Conservation (phyloP, 2,797 vertebrate species). For the Sebastes matsubarae region DNA sequence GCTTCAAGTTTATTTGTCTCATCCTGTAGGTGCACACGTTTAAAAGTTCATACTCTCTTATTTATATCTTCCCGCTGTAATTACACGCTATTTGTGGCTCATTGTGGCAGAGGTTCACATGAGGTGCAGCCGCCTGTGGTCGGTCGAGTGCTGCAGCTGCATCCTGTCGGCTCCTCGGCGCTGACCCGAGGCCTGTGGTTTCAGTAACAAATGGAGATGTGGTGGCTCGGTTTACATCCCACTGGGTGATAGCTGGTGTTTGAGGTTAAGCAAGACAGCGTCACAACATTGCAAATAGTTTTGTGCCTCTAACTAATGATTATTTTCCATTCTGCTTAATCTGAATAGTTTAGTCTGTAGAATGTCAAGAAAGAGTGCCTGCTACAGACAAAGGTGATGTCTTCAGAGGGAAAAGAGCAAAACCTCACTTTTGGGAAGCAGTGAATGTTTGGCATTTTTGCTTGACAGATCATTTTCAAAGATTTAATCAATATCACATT, state of each 20-base stretch:
- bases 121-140: constrained; percentile 10
- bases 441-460: neutral
- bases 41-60: neutral
- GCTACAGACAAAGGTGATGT: too few species aligned
- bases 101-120: constrained; percentile 15
- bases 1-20: neutral
- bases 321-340: neutral
- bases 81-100: constrained; percentile 26
- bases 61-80: neutral
- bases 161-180: constrained; percentile 42
- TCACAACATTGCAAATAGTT: neutral
- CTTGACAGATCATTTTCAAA: neutral
- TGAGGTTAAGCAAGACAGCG: neutral
- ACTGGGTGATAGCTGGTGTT: neutral
- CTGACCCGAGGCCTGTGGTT: constrained; percentile 22
- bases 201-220: constrained; percentile 10
- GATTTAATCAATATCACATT: neutral
- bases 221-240: neutral
- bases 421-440: too few species aligned
- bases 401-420: too few species aligned
- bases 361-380: rapidly evolving
- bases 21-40: neutral
- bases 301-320: neutral
- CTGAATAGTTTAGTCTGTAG: neutral
- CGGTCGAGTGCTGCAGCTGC: constrained; percentile 31